Base-by-base conservation (phyloP, 2,113 vertebrate genomes). In the Petromus typicus region DNA sequence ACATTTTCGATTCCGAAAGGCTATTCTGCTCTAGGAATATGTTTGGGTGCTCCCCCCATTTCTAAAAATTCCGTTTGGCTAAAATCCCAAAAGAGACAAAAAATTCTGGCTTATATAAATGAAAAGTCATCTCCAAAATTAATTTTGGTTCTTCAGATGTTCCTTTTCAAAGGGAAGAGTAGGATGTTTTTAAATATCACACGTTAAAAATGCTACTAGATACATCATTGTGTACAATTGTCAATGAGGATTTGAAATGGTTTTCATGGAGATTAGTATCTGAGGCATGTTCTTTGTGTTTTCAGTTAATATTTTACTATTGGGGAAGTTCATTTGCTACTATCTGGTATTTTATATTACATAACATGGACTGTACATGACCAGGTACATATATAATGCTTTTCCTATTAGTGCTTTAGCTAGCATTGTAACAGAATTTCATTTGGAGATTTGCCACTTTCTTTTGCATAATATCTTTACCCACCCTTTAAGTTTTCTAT, bases 31-130 rank as follows among this genome's bases (percentile, higher is more conserved):
- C 89, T 87, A 90, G 90, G 88, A 97, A 96, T 95, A 95, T 69
- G 93, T 87, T 95, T 89, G 76, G 78, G 48, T 5, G 3, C 17
- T 5, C 17, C 84, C 88, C 90, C 76, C 69, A 94, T 96, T 97
- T 97, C 95, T 97, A 96, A 97, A 97, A 95, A 97, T 95, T 95
- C 91, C 88, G 54, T 96, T 96, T 97, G 78, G 83, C 91, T 95
- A 96, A 97, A 96, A 97, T 93, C 95, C 87, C 92, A 96, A 94
- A 96, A 64, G 80, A 93, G 78, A 56, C 51, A 81, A 95, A 96
- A 86, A 91, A 67, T 76, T 94, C 97, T 96, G 89, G 84, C 93
- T 97, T 94, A 91, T 95, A 86, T 91, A 96, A 97, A 87, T 93
- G 89, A 97, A 96, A 95, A 95, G 86, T 94, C 96, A 96, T 96